Evolutionary conservation across 2,888 invertebrate species (phyloP).

Genomic region (Pyrrhia umbra): DNA sequence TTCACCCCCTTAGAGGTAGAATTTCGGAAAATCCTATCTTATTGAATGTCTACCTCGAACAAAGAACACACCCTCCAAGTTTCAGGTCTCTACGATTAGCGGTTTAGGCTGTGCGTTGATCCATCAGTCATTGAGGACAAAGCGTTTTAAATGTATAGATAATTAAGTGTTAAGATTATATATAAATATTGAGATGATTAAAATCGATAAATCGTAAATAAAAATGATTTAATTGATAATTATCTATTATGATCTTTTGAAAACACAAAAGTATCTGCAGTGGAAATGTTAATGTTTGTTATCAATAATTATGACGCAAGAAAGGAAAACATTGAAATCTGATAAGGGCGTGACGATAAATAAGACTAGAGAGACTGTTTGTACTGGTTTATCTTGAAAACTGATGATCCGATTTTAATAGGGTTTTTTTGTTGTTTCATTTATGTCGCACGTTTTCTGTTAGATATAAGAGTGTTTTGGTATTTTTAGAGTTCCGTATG

Average conservation of each 20-base stretch:
- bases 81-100: too few relatives aligned
- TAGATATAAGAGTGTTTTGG: too few relatives aligned
- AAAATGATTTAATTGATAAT: neutral
- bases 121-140: too few relatives aligned
- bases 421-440: neutral
- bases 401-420: neutral
- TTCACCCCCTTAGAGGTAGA: too few relatives aligned
- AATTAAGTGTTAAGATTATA: too few relatives aligned
- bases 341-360: constrained; percentile 4
- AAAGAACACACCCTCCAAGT: too few relatives aligned
- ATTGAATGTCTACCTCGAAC: too few relatives aligned
- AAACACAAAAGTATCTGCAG: neutral
- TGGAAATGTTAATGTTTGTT: neutral
- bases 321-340: neutral
- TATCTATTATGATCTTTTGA: neutral
- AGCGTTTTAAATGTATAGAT: too few relatives aligned
- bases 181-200: neutral
- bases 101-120: too few relatives aligned
- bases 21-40: too few relatives aligned
- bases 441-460: too few relatives aligned
- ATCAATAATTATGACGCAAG: constrained; percentile 2
- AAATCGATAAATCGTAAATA: neutral
- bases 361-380: neutral
- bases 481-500: too few relatives aligned
- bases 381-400: neutral